phyloP scores from a whole-genome alignment of 2,113 vertebrate genomes.

The Lonchura striata region DNA sequence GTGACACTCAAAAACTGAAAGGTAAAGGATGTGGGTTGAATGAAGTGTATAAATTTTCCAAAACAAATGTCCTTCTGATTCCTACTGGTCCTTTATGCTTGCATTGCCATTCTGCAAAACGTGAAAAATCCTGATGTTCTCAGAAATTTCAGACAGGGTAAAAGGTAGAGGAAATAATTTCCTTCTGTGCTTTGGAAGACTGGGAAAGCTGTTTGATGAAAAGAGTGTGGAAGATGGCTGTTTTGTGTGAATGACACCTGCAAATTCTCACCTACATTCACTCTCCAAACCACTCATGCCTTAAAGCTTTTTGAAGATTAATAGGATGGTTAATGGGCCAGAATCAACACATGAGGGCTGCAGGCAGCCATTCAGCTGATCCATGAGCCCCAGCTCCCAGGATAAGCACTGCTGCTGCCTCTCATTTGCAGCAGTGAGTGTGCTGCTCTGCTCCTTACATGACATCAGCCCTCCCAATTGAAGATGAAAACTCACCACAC shows the following conservation, averaged over 20 bases:
- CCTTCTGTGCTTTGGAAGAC: not conserved
- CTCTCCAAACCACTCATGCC: not conserved
- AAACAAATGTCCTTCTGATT: slow-evolving; percentile 9
- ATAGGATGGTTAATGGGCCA: slow-evolving; percentile 44
- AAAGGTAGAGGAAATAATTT: slow-evolving; percentile 26
- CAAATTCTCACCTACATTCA: slow-evolving; percentile 45
- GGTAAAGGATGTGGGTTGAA: slow-evolving; percentile 21
- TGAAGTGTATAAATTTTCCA: not conserved
- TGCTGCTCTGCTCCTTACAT: slow-evolving; percentile 21
- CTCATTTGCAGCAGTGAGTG: slow-evolving; percentile 13
- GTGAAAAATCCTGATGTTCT: not conserved
- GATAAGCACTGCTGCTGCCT: slow-evolving; percentile 21
- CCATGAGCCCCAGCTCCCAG: not conserved
- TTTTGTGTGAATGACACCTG: slow-evolving; percentile 35
- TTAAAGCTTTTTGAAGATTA: slow-evolving; percentile 55
- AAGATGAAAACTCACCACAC: slow-evolving; percentile 41
- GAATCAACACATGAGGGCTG: slow-evolving; percentile 38
- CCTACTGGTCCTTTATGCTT: not conserved
- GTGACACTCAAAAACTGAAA: slow-evolving; percentile 24
- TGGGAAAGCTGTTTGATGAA: slow-evolving; percentile 4
- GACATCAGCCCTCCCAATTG: slow-evolving; percentile 33
- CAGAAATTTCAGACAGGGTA: not conserved
- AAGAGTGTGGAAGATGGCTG: not conserved
- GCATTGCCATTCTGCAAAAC: not conserved
- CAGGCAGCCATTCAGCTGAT: slow-evolving; percentile 11